A percentile compares a stretch with the other conserved stretches of the same genome.
Conservation (phyloP, 2,888 invertebrate species). For the Myathropa florea region DNA sequence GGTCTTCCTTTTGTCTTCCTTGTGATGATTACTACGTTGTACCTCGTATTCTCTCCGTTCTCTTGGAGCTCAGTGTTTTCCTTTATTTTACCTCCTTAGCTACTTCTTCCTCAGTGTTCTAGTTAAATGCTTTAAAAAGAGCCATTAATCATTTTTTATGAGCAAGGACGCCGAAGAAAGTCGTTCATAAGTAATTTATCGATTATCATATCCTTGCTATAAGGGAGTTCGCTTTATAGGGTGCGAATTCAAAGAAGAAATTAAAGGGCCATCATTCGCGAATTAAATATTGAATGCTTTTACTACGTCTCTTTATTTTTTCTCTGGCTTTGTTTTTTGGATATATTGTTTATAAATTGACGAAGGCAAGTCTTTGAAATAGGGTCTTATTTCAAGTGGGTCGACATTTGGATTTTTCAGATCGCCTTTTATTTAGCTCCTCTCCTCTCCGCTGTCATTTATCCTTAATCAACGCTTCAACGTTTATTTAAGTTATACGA, state of each 20-base stretch:
- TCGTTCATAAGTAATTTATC: constrained; percentile 64
- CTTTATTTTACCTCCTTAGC: constrained; percentile 4
- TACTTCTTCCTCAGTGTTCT: not conserved
- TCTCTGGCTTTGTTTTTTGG: not conserved
- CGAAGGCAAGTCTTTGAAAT: not conserved
- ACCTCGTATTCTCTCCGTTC: constrained; percentile 4
- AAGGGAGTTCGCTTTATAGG: constrained; percentile 48
- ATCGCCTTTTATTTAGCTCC: too few relatives aligned
- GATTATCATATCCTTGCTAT: constrained; percentile 55
- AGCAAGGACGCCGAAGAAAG: constrained; percentile 10
- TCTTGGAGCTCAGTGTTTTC: not conserved
- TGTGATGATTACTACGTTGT: not conserved
- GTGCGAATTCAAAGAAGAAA: constrained; percentile 60
- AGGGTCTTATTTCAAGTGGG: not conserved
- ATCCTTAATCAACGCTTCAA: too few relatives aligned
- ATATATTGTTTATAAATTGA: not conserved
- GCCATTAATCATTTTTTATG: constrained; percentile 65
- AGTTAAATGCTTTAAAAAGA: constrained; percentile 51
- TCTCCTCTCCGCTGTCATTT: too few relatives aligned
- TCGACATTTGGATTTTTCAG: too few relatives aligned
- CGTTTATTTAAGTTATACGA: too few relatives aligned
- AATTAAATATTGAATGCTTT: constrained; percentile 55
- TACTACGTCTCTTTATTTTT: not conserved
- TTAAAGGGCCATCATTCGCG: constrained; percentile 50
- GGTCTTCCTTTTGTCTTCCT: constrained; percentile 46